Evolutionary conservation across 2,888 invertebrate species (phyloP).

Genomic region (Gryllus longicercus): DNA sequence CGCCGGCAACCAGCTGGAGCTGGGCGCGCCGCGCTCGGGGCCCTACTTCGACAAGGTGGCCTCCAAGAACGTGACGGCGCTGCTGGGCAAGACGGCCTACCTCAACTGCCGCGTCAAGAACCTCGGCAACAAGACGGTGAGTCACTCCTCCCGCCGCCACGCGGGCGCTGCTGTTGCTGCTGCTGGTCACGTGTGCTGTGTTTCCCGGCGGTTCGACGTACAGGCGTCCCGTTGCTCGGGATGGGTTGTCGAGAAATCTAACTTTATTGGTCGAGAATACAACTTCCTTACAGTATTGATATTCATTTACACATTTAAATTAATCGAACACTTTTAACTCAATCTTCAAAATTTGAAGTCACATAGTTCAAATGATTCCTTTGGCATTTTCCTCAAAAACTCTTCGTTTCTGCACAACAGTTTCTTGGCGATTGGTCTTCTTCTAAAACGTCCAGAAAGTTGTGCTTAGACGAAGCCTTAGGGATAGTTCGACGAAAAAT

Average conservation of each 20-base stretch:
- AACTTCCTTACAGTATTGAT: no score
- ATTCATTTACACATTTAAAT: no score
- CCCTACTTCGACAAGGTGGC: conserved; percentile 72
- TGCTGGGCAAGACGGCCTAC: conserved; percentile 85
- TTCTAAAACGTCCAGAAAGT: no score
- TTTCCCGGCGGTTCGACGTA: neutral
- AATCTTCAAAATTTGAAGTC: no score
- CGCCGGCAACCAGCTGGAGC: conserved; percentile 40
- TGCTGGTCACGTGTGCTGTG: neutral
- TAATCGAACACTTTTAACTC: no score
- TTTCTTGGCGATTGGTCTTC: no score
- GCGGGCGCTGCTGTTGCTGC: neutral
- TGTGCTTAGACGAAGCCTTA: no score
- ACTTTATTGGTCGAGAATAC: no score
- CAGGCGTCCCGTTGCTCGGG: neutral
- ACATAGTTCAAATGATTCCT: no score
- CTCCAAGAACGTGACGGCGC: conserved; percentile 75
- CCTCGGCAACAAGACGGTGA: conserved; percentile 86
- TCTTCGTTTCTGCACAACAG: fast-evolving
- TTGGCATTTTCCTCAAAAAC: no score
- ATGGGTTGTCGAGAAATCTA: no score
- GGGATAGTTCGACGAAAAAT: no score
- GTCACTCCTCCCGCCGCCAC: conserved; percentile 43
- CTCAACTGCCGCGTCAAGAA: conserved; percentile 87
- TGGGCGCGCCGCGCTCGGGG: conserved; percentile 56